Evolutionary conservation across 2,113 vertebrate species (phyloP).

Genomic region (Hiodon alosoides): DNA sequence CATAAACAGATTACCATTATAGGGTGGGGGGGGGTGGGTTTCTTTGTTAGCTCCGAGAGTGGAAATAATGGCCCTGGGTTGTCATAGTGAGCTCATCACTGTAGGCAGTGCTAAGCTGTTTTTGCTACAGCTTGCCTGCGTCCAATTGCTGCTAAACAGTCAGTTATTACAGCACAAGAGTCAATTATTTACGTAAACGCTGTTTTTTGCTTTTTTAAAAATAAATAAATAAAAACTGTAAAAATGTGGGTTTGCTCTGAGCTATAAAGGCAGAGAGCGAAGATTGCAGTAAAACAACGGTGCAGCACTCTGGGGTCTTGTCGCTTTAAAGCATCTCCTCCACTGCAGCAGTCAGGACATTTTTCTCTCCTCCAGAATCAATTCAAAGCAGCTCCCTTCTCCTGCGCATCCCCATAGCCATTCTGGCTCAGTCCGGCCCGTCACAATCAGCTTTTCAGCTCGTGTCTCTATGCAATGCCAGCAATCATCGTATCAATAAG

Average conservation of each 20-base stretch:
- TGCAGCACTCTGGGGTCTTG: conserved; percentile 32
- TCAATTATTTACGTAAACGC: conserved; percentile 18
- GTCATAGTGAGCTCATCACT: conserved; percentile 37
- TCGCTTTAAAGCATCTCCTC: conserved; percentile 39
- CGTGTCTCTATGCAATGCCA: conserved; percentile 41
- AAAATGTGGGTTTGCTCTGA: conserved; percentile 33
- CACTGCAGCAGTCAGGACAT: conserved; percentile 36
- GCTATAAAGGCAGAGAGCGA: conserved; percentile 21
- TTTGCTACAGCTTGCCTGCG: conserved; percentile 29
- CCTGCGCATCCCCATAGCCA: conserved; percentile 38
- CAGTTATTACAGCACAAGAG: conserved; percentile 13
- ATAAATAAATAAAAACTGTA: too few species aligned
- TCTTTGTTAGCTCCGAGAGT: conserved; percentile 41
- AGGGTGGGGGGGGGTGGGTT: conserved; percentile 35
- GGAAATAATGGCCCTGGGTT: conserved; percentile 17
- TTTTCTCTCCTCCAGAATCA: conserved; percentile 6
- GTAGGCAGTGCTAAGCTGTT: conserved; percentile 34
- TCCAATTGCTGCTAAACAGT: conserved; percentile 47
- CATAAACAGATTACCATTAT: conserved; percentile 43
- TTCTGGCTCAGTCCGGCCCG: conserved; percentile 37
- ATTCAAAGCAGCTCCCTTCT: conserved; percentile 28
- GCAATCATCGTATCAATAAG: conserved; percentile 58
- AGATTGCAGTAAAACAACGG: conserved; percentile 6
- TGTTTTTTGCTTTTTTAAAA: background rate
- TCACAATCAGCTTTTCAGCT: conserved; percentile 50